phyloP scores from a whole-genome alignment of 2,888 invertebrate genomes.

The Strigamia maritima region DNA sequence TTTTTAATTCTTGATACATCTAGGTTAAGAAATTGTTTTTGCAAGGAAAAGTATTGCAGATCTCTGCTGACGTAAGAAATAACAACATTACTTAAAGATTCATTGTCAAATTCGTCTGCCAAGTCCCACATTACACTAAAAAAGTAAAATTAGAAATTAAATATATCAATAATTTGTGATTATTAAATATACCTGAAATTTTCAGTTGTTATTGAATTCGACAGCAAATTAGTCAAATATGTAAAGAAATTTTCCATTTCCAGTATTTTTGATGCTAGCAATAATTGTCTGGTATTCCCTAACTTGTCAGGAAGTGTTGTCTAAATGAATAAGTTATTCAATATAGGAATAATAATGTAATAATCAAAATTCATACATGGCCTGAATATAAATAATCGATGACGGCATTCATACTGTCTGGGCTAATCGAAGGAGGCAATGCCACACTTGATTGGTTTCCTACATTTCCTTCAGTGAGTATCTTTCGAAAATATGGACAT shows the following conservation, averaged over 20 bases:
- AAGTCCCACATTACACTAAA: neutral
- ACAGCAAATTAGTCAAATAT: neutral
- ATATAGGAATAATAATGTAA: no score
- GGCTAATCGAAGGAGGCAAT: neutral
- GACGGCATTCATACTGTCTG: neutral
- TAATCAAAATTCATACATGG: neutral
- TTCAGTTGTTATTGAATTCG: neutral
- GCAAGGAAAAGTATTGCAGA: neutral
- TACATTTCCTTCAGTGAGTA: neutral
- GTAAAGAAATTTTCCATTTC: neutral
- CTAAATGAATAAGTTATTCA: neutral
- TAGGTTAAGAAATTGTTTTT: neutral
- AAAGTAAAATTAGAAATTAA: no score
- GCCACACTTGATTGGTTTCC: neutral
- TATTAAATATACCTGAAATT: neutral
- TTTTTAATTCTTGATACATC: neutral
- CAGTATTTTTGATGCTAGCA: neutral
- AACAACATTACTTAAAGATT: neutral
- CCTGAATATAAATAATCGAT: neutral
- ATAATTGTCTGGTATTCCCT: neutral
- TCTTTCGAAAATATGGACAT: neutral
- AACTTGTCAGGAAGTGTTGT: neutral
- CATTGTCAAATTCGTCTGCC: neutral
- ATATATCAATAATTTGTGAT: no score
- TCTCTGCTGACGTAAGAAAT: neutral